Conservation (phyloP, 2,888 invertebrate genomes). For the Tineola bisselliella region DNA sequence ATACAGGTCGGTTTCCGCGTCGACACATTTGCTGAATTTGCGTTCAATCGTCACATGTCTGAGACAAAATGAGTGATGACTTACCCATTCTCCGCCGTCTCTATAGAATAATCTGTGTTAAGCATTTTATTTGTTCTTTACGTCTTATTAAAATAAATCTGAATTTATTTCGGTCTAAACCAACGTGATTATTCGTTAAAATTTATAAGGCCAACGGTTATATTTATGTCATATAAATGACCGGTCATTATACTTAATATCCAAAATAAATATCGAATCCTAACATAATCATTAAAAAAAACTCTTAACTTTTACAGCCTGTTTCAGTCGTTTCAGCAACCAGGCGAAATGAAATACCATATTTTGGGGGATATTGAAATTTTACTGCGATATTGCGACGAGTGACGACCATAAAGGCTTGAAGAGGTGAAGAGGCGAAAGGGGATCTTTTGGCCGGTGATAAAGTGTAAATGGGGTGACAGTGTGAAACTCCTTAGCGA, state of each 20-base stretch:
- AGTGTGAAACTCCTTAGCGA: slow-evolving; percentile 26
- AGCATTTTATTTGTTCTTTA: too few species aligned
- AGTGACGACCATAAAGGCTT: slow-evolving; percentile 29
- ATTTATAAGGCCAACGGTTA: too few species aligned
- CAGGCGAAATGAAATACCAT: slow-evolving; percentile 40
- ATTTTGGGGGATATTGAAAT: slow-evolving; percentile 48
- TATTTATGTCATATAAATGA: slow-evolving; percentile 14
- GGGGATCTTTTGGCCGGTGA: slow-evolving; percentile 19
- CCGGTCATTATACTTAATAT: slow-evolving; percentile 21
- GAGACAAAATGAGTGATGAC: too few species aligned
- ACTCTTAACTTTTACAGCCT: slow-evolving; percentile 9
- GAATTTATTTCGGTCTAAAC: too few species aligned
- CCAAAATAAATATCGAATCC: slow-evolving; percentile 10
- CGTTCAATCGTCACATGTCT: too few species aligned
- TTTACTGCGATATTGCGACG: slow-evolving; percentile 36
- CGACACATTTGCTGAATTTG: too few species aligned
- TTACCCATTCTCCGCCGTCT: too few species aligned
- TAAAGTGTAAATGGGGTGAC: slow-evolving; percentile 27
- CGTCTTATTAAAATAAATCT: too few species aligned
- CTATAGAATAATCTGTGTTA: too few species aligned
- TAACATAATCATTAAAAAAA: slow-evolving; percentile 5
- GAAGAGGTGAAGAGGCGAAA: slow-evolving; percentile 19
- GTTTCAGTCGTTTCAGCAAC: slow-evolving; percentile 29
- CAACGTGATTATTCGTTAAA: too few species aligned
- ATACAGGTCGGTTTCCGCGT: too few species aligned